Conservation (phyloP, 2,113 vertebrate genomes). For the Otocyon megalotis region DNA sequence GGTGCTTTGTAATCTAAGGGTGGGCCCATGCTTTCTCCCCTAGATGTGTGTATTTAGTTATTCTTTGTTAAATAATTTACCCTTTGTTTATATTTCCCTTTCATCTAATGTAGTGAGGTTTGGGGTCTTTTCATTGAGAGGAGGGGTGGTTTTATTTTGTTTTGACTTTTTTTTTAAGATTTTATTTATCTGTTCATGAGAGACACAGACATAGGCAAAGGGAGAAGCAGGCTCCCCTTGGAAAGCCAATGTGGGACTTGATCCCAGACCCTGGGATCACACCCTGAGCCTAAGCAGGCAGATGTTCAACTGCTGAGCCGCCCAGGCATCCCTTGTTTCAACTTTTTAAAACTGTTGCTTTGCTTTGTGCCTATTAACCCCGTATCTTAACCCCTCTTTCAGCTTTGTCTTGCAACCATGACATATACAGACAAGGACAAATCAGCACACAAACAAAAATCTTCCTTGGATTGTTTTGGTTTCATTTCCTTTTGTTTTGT, state of each 20-base stretch:
- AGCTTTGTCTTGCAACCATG: background rate
- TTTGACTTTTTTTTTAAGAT: background rate
- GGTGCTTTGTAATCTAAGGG: background rate
- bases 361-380: background rate
- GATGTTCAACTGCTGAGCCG: too few relatives aligned
- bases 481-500: background rate
- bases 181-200: too few relatives aligned
- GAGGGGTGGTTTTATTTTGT: background rate
- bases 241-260: too few relatives aligned
- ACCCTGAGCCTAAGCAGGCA: too few relatives aligned
- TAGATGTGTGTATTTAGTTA: background rate
- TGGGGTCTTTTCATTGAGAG: background rate
- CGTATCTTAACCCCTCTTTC: background rate
- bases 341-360: background rate
- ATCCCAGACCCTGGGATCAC: too few relatives aligned
- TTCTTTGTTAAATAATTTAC: background rate
- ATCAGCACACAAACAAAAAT: slow-evolving; percentile 5
- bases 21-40: background rate
- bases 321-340: background rate
- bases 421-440: background rate
- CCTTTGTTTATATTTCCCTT: background rate
- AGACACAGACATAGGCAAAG: too few relatives aligned
- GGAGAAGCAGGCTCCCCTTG: too few relatives aligned
- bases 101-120: background rate
- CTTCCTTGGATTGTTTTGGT: background rate